Evolutionary conservation across 2,888 invertebrate genomes (phyloP).

Genomic region (Bruchidius siliquastri): DNA sequence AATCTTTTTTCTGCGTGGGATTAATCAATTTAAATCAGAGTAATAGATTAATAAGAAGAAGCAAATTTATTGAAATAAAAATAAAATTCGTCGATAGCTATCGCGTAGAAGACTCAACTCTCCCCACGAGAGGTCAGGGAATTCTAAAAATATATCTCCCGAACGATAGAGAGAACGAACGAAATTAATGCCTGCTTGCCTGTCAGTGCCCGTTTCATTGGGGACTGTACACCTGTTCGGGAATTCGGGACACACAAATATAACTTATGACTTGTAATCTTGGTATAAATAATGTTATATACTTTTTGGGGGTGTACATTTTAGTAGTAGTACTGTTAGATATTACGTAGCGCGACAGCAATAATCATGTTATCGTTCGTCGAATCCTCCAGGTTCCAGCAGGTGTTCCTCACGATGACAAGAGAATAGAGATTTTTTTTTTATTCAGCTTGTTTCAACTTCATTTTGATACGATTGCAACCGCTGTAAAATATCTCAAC

Average conservation of each 20-base stretch:
- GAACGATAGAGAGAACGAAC: neutral
- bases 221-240: neutral
- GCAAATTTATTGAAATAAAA: neutral
- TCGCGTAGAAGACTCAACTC: neutral
- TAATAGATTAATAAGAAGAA: neutral
- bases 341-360: too few species aligned
- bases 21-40: neutral
- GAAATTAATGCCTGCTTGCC: neutral
- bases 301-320: too few species aligned
- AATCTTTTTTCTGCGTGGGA: neutral
- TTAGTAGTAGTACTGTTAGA: too few species aligned
- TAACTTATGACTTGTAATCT: too few species aligned
- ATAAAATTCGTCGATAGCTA: neutral
- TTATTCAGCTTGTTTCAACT: too few species aligned
- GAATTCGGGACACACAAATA: neutral
- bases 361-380: too few species aligned
- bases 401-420: too few species aligned
- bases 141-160: neutral
- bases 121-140: neutral
- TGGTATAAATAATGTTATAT: too few species aligned
- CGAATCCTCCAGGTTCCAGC: too few species aligned
- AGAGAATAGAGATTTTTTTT: too few species aligned
- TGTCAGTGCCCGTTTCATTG: neutral
- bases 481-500: too few species aligned
- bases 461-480: too few species aligned